Percentiles rank a stretch among this genome's conserved stretches.
phyloP scores from a whole-genome alignment of 2,113 vertebrate species.

The Halcyon malimbica region DNA sequence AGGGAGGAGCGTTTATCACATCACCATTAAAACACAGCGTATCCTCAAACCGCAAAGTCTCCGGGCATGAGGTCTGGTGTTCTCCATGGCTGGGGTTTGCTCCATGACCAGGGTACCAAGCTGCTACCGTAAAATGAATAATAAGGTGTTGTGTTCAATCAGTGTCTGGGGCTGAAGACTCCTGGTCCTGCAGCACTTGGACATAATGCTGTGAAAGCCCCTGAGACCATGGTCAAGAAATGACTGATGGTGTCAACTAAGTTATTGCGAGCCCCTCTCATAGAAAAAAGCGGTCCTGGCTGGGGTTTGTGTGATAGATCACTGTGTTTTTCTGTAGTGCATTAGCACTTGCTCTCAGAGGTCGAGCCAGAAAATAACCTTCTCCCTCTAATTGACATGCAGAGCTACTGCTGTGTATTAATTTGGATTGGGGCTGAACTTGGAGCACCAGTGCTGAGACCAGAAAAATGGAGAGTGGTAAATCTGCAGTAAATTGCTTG shows the following conservation, averaged over 20 bases:
- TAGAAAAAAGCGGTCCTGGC: background rate
- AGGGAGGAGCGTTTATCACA: background rate
- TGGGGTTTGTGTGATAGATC: slow-evolving; percentile 23
- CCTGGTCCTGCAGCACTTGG: background rate
- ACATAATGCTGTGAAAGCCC: fast-evolving
- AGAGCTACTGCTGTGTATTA: background rate
- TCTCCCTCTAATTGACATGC: slow-evolving; percentile 33
- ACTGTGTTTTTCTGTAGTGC: background rate
- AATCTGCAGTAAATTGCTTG: background rate
- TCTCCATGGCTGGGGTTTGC: background rate
- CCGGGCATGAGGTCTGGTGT: background rate
- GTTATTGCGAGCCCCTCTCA: background rate
- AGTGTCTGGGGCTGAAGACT: background rate
- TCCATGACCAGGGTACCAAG: background rate
- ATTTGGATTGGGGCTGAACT: slow-evolving; percentile 22
- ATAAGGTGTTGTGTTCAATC: background rate
- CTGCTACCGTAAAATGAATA: background rate
- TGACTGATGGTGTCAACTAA: background rate
- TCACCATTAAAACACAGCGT: background rate
- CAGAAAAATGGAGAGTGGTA: background rate
- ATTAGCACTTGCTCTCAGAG: slow-evolving; percentile 53
- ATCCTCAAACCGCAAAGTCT: background rate
- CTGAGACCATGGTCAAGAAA: background rate
- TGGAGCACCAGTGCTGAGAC: background rate
- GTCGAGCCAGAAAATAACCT: slow-evolving; percentile 18